A percentile compares a stretch with the other conserved stretches of the same genome.
Evolutionary conservation across 1,140 invertebrate species (phyloP).

Genomic region (Eueides isabella): DNA sequence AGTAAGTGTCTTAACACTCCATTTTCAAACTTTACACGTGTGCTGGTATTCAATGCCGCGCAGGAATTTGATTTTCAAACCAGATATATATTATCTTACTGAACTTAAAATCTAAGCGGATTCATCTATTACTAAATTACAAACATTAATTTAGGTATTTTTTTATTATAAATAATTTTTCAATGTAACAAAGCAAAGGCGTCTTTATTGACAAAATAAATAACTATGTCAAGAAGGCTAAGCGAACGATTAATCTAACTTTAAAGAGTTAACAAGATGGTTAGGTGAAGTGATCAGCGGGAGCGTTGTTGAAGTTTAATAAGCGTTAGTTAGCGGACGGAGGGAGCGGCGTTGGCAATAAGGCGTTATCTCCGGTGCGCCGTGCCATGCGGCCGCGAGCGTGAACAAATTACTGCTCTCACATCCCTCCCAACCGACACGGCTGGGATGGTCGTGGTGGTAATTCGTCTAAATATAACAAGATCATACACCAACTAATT

Average conservation of each 20-base stretch:
- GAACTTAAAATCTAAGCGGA: too few relatives aligned
- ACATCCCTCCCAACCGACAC: constrained; percentile 46
- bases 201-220: constrained; percentile 62
- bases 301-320: constrained; percentile 80
- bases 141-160: too few relatives aligned
- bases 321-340: constrained; percentile 77
- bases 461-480: constrained; percentile 50
- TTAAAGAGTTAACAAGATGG: constrained; percentile 78
- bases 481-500: constrained; percentile 55
- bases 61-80: too few relatives aligned
- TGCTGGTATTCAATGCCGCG: too few relatives aligned
- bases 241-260: constrained; percentile 79
- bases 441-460: constrained; percentile 46
- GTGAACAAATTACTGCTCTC: constrained; percentile 63
- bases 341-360: constrained; percentile 67
- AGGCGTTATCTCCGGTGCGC: constrained; percentile 75
- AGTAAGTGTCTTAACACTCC: too few relatives aligned
- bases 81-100: too few relatives aligned
- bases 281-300: constrained; percentile 80
- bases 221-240: constrained; percentile 52
- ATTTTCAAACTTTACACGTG: too few relatives aligned
- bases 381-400: constrained; percentile 37
- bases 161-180: background rate
- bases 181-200: constrained; percentile 17
- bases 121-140: too few relatives aligned